Base-by-base conservation (phyloP, 1,140 invertebrate species). In the Drosophila prosaltans region DNA sequence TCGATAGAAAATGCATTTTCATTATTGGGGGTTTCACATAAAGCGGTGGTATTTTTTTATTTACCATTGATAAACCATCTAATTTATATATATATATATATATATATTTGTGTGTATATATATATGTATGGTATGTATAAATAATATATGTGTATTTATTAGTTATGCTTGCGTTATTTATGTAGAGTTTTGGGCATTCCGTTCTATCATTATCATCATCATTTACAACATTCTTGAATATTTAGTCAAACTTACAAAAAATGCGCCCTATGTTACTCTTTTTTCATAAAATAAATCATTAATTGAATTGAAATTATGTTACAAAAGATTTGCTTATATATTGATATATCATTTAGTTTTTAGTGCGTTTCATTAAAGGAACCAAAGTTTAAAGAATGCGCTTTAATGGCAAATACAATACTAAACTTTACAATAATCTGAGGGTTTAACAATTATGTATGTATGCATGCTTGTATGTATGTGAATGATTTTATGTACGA, bases 31-130 rank as follows among this genome's bases (percentile, higher is more conserved):
- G 86, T 90, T 90, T 90, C 80, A 90, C 88, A 90, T 90, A 86
- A 90, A 90, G 88, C 88, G 88, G 88, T 90, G 88, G 88, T 90
- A 90, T 86, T 86, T 90, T 71, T 90, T 90, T 90, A 90, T 90
- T 90, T 90, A 90, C 88, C 88, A 89, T 90, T 90, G 80, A 90
- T 90, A 89, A 89, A 89, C 84, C 85, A 74, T 75, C 84, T 90
- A 88, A 83, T 80, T 57, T 72, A 70, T 86, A 86, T 88, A 88
- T 88, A 88, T 48, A 88, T 88, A 80, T 75, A 86, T 89, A 80
- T 75, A 86, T 89, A 86, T 77, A 88, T 89, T 74, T 64, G 69
- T 62, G 74, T 54, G 68, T 72, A 78, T 74, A 74, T 66, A 72
- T 69, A 58, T 67, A 79, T 72, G 65, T 77, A 51, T 51, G 45